Base-by-base conservation (phyloP, 2,113 vertebrate genomes). In the Numida meleagris region DNA sequence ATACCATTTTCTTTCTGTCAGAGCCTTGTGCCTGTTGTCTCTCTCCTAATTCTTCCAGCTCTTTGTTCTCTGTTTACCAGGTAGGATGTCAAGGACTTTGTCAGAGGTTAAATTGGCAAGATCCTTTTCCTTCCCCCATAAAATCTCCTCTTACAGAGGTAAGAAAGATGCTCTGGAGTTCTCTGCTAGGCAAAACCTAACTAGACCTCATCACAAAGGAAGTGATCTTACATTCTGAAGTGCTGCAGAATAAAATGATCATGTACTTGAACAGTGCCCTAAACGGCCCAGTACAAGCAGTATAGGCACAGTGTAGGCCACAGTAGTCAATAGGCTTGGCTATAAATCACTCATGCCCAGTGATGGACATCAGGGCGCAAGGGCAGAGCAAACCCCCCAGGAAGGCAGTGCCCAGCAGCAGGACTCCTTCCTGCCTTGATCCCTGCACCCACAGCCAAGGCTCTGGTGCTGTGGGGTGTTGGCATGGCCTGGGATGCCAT, bases 341-440 rank as follows among this genome's bases (percentile, higher is more conserved):
- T 92, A 19, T 63, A 77, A 71, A 91, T 72, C 68, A 89, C 31
- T 45, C 43, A 66, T 85, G 88, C 82, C 12, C 33, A 40, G 70
- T 24, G 53, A 57, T 86, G 79, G 21, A 72, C 50, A 79, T 9
- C 36, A 87, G 81, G 82, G 67, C 51, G 66, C 73, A 84, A 87
- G 73, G 33, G 58, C 93, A 68, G 61, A 61, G 2, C 17, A 73
- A 85, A 72, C 48, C 34, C 36, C 46, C 84, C 53, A 84, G 48
- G 59, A 87, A 88, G 71, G 57, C 27, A 31, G 14, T 76, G 55
- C 17, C 27, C 31, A 36, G 27, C 15, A n/a, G 42, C 43, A 20
- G 3, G 4, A 36, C 55, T 62, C 38, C 12, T 55, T n/a, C 66
- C 29, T 61, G 33, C 5, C 17, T 42, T 0, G 31, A 29, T 65